A percentile compares a stretch with the other conserved stretches of the same genome.
Conservation (phyloP, 2,113 vertebrate species). For the Ptychochromis oligacanthus region DNA sequence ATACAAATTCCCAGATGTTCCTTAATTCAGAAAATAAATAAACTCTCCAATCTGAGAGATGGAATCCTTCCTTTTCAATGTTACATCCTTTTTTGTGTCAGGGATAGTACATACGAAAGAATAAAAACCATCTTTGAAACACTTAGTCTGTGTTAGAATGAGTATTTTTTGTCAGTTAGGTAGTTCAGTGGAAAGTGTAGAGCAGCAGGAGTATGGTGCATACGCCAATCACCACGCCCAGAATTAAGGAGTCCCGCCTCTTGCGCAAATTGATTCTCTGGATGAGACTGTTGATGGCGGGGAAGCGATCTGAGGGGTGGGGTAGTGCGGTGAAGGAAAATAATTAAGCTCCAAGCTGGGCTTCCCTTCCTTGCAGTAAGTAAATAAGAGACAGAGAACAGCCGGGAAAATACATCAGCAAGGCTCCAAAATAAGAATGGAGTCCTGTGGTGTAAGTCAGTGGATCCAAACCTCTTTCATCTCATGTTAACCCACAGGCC, state of each 20-base stretch:
- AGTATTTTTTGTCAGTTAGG: conserved; percentile 22
- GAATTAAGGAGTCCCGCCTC: conserved; percentile 91
- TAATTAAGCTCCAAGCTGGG: conserved; percentile 42
- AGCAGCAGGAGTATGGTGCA: conserved; percentile 93
- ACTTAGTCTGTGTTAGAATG: neutral
- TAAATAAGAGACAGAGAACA: conserved; percentile 26
- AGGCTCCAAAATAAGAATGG: neutral
- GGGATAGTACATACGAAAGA: neutral
- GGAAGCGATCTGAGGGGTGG: conserved; percentile 88
- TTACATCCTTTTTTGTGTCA: neutral
- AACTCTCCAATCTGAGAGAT: conserved; percentile 10
- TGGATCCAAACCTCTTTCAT: neutral
- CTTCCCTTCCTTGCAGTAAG: conserved; percentile 11
- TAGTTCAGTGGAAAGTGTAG: conserved; percentile 91
- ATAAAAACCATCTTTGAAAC: conserved; percentile 39
- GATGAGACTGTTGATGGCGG: conserved; percentile 93
- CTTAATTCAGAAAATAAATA: conserved; percentile 44
- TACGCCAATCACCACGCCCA: conserved; percentile 88
- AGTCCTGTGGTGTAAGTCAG: neutral
- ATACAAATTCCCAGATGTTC: conserved; percentile 12
- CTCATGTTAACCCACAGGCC: neutral
- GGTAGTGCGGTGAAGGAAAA: conserved; percentile 64
- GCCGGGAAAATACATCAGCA: conserved; percentile 21
- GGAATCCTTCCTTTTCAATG: neutral
- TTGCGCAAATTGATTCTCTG: conserved; percentile 96